Evolutionary conservation across 2,797 vertebrate genomes (phyloP).

Genomic region (Pipistrellus pipistrellus): DNA sequence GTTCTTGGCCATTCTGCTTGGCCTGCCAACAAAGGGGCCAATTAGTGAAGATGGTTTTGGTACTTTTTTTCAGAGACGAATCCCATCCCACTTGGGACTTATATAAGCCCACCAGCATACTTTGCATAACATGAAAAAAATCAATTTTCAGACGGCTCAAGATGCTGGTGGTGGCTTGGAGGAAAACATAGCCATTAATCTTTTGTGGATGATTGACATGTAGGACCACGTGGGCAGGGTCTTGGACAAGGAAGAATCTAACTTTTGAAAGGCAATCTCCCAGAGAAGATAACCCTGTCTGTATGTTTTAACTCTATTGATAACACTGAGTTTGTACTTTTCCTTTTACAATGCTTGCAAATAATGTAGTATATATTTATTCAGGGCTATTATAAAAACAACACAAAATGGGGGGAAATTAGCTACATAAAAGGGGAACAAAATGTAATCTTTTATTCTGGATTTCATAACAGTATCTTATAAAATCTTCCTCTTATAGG

Average conservation of each 20-base stretch:
- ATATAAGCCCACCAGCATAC: conserved; percentile 26
- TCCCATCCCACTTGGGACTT: conserved; percentile 35
- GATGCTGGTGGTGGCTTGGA: conserved; percentile 44
- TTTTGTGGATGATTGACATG: neutral
- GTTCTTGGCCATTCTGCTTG: conserved; percentile 53
- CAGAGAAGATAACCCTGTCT: conserved; percentile 55
- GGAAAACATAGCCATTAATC: conserved; percentile 59
- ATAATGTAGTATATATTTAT: conserved; percentile 80
- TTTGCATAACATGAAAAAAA: conserved; percentile 59
- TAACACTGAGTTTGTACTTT: conserved; percentile 63
- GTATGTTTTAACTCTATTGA: conserved; percentile 49
- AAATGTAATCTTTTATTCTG: conserved; percentile 83
- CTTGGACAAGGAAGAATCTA: conserved; percentile 25
- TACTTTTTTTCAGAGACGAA: conserved; percentile 63
- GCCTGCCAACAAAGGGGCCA: conserved; percentile 55
- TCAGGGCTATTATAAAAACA: conserved; percentile 64
- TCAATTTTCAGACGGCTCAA: conserved; percentile 53
- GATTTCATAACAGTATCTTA: conserved; percentile 78
- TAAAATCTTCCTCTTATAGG: conserved; percentile 82
- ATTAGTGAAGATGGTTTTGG: conserved; percentile 60
- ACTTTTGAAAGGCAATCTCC: conserved; percentile 29
- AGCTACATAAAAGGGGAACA: conserved; percentile 77
- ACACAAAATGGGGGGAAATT: conserved; percentile 79
- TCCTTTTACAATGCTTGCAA: conserved; percentile 76
- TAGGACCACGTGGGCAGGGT: neutral